Evolutionary conservation across 2,797 vertebrate genomes (phyloP), one percentile per base, ranked within the genome.

Genomic region (Salarias fasciatus): DNA sequence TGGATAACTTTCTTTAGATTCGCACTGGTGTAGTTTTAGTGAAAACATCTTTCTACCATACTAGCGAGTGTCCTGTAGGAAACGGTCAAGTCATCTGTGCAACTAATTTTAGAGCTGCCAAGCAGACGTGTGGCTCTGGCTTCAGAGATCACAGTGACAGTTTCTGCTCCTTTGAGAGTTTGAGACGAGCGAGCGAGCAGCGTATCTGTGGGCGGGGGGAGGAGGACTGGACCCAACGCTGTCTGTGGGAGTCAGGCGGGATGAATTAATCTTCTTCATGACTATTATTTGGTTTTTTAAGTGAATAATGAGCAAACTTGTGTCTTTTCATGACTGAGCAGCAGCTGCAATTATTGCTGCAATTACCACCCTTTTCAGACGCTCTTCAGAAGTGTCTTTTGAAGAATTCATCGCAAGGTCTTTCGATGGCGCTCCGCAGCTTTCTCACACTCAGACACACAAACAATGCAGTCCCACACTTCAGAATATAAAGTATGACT

Each of bases 101-200:
- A 75, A 48, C 35, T 60, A 75, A 83, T 66, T 77, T 74, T 49
- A 67, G 30, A 7, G 72, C 63, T 83, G 66, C 65, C 69, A 72
- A 80, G 78, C 74, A 66, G 73, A 80, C 24, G 67, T 56, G 70
- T 67, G 65, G 70, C 69, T 75, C 47, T 10, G 36, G 61, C 59
- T 69, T 63, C 68, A 54, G 56, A 67, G 54, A 80, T 83, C 64
- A 58, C 50, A 29, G 71, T 78, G 86, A 83, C 83, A 86, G 77
- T 64, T 68, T 48, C 57, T 58, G 73, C 48, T 82, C 58, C 80
- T 67, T 45, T 15, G 68, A 67, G 80, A 54, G 53, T 38, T n/a
- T 11, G 1, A 60, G 54, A 61, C 15, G 40, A 57, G 62, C n/a
- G n/a, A 75, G 55, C 70, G 72, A 45, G 52, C 30, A 60, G 56